A percentile compares a stretch with the other conserved stretches of the same genome.
These are phyloP conservation scores for Nephrotoma flavescens DNA, from an alignment of 2,888 invertebrate species.

Conservation along the genomic window DNA sequence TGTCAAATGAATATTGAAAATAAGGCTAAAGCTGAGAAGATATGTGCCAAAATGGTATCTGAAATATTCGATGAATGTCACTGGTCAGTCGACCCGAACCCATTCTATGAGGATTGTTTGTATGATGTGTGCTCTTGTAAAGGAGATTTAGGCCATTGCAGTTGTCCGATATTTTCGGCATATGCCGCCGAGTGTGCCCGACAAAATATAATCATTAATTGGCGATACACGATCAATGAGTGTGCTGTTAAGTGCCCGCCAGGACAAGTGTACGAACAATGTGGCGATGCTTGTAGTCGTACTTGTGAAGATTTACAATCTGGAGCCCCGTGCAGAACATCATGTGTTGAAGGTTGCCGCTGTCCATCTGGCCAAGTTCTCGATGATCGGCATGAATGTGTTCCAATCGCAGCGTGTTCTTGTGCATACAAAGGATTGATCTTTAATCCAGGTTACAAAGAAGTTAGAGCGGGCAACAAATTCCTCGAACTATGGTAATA, in stretches of 20 bases:
- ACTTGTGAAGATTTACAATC: constrained; percentile 46
- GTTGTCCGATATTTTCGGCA: constrained; percentile 69
- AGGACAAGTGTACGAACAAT: constrained; percentile 69
- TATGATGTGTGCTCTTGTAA: constrained; percentile 81
- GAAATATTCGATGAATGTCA: constrained; percentile 61
- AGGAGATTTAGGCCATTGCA: constrained; percentile 39
- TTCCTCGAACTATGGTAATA: constrained; percentile 61
- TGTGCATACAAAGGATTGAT: constrained; percentile 58
- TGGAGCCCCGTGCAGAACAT: constrained; percentile 21
- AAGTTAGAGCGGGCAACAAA: constrained; percentile 52
- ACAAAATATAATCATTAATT: constrained; percentile 54
- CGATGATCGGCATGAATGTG: constrained; percentile 51
- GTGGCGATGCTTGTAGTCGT: constrained; percentile 69
- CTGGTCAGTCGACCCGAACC: constrained; percentile 62
- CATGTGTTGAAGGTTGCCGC: constrained; percentile 81
- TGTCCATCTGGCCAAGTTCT: constrained; percentile 67
- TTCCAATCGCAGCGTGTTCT: constrained; percentile 60
- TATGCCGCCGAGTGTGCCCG: constrained; percentile 71
- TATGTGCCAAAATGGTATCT: constrained; percentile 50
- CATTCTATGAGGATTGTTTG: constrained; percentile 66
- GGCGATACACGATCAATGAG: constrained; percentile 61
- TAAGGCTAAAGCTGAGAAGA: constrained; percentile 51
- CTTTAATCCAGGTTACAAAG: constrained; percentile 60
- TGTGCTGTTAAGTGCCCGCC: constrained; percentile 66
- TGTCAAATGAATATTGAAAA: constrained; percentile 58